Percentiles rank a stretch among this genome's conserved stretches.
These are phyloP conservation scores for Gallinago solitaria DNA, from an alignment of 2,797 vertebrate genomes.

Conservation along the genomic window DNA sequence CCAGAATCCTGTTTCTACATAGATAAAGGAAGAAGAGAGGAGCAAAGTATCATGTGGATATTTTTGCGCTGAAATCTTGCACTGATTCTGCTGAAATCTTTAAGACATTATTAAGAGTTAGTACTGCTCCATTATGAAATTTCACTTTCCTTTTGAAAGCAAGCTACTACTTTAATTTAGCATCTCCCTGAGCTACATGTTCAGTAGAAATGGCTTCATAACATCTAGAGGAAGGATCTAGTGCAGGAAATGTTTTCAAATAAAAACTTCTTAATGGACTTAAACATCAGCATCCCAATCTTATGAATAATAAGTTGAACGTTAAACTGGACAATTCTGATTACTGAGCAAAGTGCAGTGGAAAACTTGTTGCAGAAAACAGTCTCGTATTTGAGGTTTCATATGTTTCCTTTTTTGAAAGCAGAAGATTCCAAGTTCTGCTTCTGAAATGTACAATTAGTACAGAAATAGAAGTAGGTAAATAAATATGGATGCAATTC, in stretches of 20 bases:
- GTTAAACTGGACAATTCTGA: not conserved
- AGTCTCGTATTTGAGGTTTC: not conserved
- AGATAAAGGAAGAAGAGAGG: not conserved
- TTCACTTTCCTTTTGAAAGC: not conserved
- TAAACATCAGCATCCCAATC: not conserved
- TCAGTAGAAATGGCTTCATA: not conserved
- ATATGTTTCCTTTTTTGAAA: not conserved
- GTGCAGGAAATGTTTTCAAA: not conserved
- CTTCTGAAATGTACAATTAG: not conserved
- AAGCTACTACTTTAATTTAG: not conserved
- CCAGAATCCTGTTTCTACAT: not conserved
- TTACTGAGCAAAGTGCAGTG: not conserved
- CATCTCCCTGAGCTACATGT: not conserved
- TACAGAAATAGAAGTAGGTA: not conserved
- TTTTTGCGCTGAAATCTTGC: not conserved
- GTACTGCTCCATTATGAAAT: not conserved
- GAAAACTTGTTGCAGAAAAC: not conserved
- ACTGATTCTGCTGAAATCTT: not conserved
- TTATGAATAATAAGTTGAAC: not conserved
- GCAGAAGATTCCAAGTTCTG: not conserved
- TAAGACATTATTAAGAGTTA: not conserved
- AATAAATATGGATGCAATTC: not conserved
- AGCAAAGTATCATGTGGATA: not conserved
- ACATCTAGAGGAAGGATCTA: not conserved
- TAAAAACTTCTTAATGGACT: not conserved